phyloP scores from a whole-genome alignment of 2,888 invertebrate genomes.

The Patella caerulea region DNA sequence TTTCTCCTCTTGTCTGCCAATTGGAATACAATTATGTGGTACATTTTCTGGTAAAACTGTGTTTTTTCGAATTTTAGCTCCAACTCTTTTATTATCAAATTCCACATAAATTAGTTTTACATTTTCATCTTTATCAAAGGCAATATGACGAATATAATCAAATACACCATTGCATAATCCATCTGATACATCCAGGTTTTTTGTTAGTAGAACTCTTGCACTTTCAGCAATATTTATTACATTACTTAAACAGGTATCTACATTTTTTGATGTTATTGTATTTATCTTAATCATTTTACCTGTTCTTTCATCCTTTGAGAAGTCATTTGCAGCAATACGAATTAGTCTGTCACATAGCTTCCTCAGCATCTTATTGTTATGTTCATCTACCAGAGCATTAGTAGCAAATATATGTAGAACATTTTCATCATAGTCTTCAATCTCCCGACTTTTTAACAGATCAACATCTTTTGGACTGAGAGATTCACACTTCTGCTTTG shows the following conservation, averaged over 20 bases:
- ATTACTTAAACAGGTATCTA: not conserved
- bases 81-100: constrained; percentile 22
- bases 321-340: constrained; percentile 15
- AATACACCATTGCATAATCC: constrained; percentile 26
- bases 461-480: constrained; percentile 3
- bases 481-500: not conserved
- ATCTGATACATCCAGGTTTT: constrained; percentile 21
- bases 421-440: not conserved
- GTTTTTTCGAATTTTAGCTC: not conserved
- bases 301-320: not conserved
- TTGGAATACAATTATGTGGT: not conserved
- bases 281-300: constrained; percentile 14
- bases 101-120: not conserved
- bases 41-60: not conserved
- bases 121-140: not conserved
- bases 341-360: not conserved
- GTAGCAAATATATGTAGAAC: constrained; percentile 15
- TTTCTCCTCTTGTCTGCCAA: constrained; percentile 12
- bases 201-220: constrained; percentile 23
- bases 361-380: not conserved
- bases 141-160: constrained; percentile 14
- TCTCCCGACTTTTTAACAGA: constrained; percentile 1
- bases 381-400: constrained; percentile 16
- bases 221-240: constrained; percentile 10
- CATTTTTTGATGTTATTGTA: not conserved